Conservation (phyloP, 2,797 vertebrate species). For the Peromyscus eremicus region DNA sequence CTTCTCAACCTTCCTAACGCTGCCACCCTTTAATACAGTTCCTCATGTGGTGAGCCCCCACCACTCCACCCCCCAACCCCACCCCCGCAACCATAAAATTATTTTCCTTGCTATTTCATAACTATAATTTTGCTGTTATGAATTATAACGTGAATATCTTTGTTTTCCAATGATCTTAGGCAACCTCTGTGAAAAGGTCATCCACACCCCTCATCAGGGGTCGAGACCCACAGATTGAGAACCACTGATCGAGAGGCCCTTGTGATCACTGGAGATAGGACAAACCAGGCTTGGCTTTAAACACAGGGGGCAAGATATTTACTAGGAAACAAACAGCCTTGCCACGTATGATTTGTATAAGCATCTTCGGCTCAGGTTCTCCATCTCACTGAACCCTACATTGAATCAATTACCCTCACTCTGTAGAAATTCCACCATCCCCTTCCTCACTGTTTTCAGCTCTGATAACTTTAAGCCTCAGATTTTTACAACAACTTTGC, state of each 20-base stretch:
- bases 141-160: background rate
- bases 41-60: background rate
- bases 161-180: background rate
- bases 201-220: background rate
- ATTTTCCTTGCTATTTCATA: background rate
- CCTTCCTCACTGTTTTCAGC: slow-evolving; percentile 4
- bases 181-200: background rate
- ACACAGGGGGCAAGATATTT: background rate
- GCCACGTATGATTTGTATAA: background rate
- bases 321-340: background rate
- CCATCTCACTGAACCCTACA: background rate
- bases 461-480: background rate
- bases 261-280: background rate
- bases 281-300: background rate
- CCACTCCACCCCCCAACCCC: too few species aligned
- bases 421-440: background rate
- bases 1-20: background rate
- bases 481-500: background rate
- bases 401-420: background rate
- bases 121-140: background rate
- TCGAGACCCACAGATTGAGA: background rate
- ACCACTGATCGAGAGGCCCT: background rate
- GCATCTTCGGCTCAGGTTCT: background rate
- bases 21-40: background rate
- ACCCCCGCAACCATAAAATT: background rate